Evolutionary conservation across 2,888 invertebrate genomes (phyloP), one percentile per base, ranked within the genome.

Genomic region (Euspilapteryx auroguttella): DNA sequence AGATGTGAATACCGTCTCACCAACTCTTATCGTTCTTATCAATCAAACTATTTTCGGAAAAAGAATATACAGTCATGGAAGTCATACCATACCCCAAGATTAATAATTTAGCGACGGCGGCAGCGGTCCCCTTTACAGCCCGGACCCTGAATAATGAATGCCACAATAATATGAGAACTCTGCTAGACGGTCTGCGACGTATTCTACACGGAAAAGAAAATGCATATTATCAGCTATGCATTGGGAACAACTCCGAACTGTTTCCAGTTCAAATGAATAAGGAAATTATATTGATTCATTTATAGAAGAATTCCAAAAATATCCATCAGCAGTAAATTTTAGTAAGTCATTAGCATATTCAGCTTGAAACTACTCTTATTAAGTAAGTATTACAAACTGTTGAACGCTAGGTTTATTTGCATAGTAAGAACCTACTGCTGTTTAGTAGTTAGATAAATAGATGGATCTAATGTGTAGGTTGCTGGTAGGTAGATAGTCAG

Each of bases 71-170:
- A 20, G 9, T 22, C 11, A 9, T 14, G 13, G 12, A 28, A 28
- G 14, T 9, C 11, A 23, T n/a, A 28, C 28, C 28, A n/a, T 71
- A 69, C 69, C 59, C 59, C 46, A 49, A 58, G 61, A 69, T 75
- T 75, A 73, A 75, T 75, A 71, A 65, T 73, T 66, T 65, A 75
- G 57, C 45, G 54, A 57, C 44, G 31, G 38, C 45, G 49, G 51
- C 45, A 46, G 12, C 14, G 34, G 31, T 55, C 55, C 63, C 64
- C 62, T 59, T 48, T 41, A 53, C 52, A 49, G 51, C 49, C 55
- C 44, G 52, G 36, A 44, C 42, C 37, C 50, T 71, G 65, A 73
- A 73, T 73, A 68, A 71, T 71, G 55, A 49, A 73, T 68, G 56
- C 54, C 58, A 62, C 62, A 63, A 69, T 65, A 71, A 68, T 66